Evolutionary conservation across 2,113 vertebrate species (phyloP).

Genomic region (Rhodinocichla rosea): DNA sequence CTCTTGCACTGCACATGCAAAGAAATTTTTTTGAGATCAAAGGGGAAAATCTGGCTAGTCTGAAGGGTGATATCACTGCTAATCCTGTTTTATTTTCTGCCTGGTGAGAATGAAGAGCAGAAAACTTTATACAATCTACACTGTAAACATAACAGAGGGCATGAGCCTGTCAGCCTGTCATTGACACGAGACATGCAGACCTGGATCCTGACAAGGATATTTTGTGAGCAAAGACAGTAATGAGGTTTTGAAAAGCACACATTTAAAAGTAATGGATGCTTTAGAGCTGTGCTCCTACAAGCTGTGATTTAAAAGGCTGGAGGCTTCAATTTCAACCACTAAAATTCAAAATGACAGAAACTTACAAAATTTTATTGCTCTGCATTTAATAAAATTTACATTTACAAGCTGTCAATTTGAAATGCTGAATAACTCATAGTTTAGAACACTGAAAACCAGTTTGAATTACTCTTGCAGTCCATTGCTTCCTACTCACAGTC

Average conservation of each 20-base stretch:
- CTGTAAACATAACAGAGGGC: not conserved
- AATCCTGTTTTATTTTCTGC: not conserved
- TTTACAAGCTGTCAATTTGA: slow-evolving; percentile 77
- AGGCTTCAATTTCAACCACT: slow-evolving; percentile 65
- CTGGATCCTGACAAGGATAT: slow-evolving; percentile 57
- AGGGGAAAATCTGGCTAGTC: not conserved
- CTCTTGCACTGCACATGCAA: not conserved
- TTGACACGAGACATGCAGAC: slow-evolving; percentile 47
- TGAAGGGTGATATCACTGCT: slow-evolving; percentile 1
- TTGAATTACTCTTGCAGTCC: slow-evolving; percentile 20
- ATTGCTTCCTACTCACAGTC: slow-evolving; percentile 53
- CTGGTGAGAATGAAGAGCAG: not conserved
- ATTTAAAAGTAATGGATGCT: slow-evolving; percentile 41
- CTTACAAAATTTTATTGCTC: slow-evolving; percentile 73
- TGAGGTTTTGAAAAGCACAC: slow-evolving; percentile 33
- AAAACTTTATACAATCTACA: slow-evolving; percentile 5
- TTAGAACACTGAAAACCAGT: slow-evolving; percentile 43
- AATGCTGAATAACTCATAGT: slow-evolving; percentile 61
- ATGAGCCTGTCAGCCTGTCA: slow-evolving; percentile 37
- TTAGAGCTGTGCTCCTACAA: slow-evolving; percentile 58
- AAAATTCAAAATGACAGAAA: slow-evolving; percentile 78
- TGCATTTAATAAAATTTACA: slow-evolving; percentile 75
- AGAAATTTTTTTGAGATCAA: not conserved
- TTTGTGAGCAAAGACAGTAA: slow-evolving; percentile 48
- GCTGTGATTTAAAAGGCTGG: slow-evolving; percentile 71